Conservation (phyloP, 2,888 invertebrate genomes). For the Caenorhabditis virilis region DNA sequence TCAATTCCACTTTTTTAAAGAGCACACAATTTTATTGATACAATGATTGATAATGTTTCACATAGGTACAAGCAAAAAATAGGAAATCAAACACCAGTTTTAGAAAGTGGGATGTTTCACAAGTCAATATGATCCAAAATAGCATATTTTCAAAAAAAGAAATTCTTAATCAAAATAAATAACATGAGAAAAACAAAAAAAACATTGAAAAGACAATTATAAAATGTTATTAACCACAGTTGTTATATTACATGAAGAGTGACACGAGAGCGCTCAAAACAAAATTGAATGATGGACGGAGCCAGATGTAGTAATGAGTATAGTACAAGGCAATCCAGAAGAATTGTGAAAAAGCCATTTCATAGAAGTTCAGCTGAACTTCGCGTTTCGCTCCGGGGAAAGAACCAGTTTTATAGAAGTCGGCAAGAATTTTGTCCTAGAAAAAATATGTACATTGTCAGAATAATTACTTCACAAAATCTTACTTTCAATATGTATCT, state of each 20-base stretch:
- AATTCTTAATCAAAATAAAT: no score
- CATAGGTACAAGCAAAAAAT: constrained; percentile 35
- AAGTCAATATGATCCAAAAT: neutral
- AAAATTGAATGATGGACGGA: constrained; percentile 40
- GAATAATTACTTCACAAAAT: no score
- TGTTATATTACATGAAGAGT: no score
- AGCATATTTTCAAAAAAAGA: no score
- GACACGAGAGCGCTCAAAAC: no score
- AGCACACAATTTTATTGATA: no score
- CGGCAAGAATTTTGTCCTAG: constrained; percentile 58
- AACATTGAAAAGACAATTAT: no score
- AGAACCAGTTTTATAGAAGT: constrained; percentile 59
- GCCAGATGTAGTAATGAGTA: constrained; percentile 58
- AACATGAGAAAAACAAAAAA: constrained; percentile 1
- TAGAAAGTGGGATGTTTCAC: constrained; percentile 19
- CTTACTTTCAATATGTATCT: constrained; percentile 83
- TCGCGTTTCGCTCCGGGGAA: constrained; percentile 52
- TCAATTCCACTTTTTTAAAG: no score
- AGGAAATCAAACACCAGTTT: constrained; percentile 27
- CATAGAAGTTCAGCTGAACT: constrained; percentile 34
- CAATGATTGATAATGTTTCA: no score
- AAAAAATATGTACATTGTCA: no score
- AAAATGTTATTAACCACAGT: no score
- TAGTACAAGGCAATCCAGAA: constrained; percentile 64
- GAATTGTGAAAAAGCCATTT: constrained; percentile 44